These are phyloP conservation scores for Megalopta genalis DNA, from an alignment of 1,140 invertebrate genomes.

Conservation along the genomic window DNA sequence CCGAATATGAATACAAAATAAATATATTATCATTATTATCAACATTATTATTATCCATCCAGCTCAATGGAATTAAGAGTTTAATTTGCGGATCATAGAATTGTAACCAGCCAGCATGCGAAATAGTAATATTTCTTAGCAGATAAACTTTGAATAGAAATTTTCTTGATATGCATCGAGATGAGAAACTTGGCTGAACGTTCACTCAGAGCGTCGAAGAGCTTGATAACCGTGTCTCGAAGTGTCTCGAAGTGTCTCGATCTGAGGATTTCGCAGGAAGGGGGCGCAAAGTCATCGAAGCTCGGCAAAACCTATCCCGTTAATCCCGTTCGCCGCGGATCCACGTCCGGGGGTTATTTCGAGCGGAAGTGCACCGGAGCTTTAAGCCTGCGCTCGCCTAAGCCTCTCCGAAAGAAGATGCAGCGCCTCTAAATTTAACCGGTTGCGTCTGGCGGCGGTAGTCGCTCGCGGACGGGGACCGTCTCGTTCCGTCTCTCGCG, in stretches of 20 bases:
- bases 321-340: constrained; percentile 43
- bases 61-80: too few relatives aligned
- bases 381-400: background rate
- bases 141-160: too few relatives aligned
- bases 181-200: too few relatives aligned
- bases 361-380: constrained; percentile 34
- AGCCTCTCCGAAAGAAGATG: constrained; percentile 17
- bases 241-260: background rate
- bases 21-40: too few relatives aligned
- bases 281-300: constrained; percentile 11
- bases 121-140: too few relatives aligned
- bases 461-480: background rate
- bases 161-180: too few relatives aligned
- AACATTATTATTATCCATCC: too few relatives aligned
- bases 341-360: constrained; percentile 44
- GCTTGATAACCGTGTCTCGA: too few relatives aligned
- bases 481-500: background rate
- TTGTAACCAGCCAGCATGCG: too few relatives aligned
- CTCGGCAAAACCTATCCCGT: constrained; percentile 9
- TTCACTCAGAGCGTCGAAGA: too few relatives aligned
- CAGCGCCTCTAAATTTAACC: constrained; percentile 39
- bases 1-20: too few relatives aligned
- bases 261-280: background rate
- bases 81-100: too few relatives aligned
- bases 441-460: background rate